A percentile compares a stretch with the other conserved stretches of the same genome.
Evolutionary conservation across 2,797 vertebrate genomes (phyloP).

Genomic region (Cygnus olor): DNA sequence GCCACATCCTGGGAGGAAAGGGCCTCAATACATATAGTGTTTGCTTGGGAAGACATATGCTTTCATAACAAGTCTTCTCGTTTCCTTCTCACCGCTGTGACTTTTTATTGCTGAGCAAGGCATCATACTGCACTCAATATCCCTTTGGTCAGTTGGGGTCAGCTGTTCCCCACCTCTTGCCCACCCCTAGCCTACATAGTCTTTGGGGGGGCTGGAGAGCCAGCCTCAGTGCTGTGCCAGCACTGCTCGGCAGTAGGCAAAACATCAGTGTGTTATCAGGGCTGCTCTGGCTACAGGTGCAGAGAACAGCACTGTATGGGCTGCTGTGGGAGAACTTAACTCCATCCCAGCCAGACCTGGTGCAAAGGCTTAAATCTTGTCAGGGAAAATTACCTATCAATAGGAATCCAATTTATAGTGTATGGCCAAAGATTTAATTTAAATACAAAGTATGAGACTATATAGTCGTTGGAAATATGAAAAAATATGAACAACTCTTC

Average conservation of each 20-base stretch:
- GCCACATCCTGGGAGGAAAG: neutral
- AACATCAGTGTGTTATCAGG: no score
- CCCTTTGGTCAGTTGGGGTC: neutral
- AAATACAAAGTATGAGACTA: neutral
- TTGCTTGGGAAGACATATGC: neutral
- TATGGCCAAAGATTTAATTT: conserved; percentile 8
- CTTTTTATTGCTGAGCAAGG: neutral
- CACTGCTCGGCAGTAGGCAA: neutral
- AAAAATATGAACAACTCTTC: neutral
- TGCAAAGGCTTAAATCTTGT: neutral
- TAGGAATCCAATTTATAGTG: neutral
- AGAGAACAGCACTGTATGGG: neutral
- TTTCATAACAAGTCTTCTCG: neutral
- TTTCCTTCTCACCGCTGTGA: neutral
- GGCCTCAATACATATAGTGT: neutral
- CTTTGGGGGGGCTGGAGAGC: neutral
- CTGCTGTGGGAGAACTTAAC: no score
- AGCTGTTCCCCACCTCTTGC: neutral
- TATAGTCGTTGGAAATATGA: neutral
- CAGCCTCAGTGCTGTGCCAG: neutral
- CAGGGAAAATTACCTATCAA: conserved; percentile 3
- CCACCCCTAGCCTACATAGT: neutral
- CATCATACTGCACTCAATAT: neutral
- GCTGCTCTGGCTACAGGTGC: neutral
- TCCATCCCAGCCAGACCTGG: neutral